Evolutionary conservation across 2,113 vertebrate species (phyloP).

Genomic region (Bubo bubo): DNA sequence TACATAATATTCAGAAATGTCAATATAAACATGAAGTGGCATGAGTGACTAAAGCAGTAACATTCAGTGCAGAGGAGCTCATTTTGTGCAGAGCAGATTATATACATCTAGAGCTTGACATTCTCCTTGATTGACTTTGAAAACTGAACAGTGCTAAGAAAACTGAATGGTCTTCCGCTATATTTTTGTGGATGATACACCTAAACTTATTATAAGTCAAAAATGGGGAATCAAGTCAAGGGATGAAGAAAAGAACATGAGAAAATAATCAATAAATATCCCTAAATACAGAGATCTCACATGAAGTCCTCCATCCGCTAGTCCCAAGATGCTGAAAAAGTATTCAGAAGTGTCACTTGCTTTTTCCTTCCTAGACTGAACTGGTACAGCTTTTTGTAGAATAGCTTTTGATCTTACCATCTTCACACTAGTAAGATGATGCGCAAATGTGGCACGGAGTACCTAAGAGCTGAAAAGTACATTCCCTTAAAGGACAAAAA

Average conservation of each 20-base stretch:
- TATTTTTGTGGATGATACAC: neutral
- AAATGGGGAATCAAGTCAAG: neutral
- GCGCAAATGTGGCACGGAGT: neutral
- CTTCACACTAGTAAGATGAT: neutral
- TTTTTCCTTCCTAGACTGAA: neutral
- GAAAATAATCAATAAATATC: neutral
- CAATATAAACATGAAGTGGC: neutral
- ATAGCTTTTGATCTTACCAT: neutral
- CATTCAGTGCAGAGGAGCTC: neutral
- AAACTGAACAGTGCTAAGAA: neutral
- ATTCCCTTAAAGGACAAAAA: neutral
- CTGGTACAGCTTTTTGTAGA: neutral
- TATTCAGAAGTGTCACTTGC: neutral
- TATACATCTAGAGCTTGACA: neutral
- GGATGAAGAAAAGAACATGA: neutral
- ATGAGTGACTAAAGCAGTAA: neutral
- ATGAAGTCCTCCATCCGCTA: neutral
- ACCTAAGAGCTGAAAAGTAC: neutral
- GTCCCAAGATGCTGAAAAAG: neutral
- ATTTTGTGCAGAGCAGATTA: neutral
- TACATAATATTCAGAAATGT: neutral
- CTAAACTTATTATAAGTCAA: neutral
- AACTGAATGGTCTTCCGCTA: neutral
- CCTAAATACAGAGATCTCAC: neutral
- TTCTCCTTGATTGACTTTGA: neutral